These are phyloP conservation scores for Lepisosteus osseus DNA, from an alignment of 2,113 vertebrate genomes.

Conservation along the genomic window DNA sequence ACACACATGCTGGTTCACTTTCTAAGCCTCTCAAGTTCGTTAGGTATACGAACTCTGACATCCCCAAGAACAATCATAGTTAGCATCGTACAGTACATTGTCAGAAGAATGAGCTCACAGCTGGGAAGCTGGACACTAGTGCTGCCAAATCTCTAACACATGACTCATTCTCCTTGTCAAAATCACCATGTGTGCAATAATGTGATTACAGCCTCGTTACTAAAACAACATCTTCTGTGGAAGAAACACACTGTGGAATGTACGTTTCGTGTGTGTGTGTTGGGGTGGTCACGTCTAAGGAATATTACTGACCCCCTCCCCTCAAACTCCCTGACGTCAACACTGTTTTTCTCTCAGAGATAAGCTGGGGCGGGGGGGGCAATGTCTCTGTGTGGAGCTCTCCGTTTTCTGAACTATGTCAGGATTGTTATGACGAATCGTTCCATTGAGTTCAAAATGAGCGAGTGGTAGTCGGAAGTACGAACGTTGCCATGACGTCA, in stretches of 20 bases:
- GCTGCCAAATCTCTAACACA: constrained; percentile 94
- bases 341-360: constrained; percentile 28
- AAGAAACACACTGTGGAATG: constrained; percentile 82
- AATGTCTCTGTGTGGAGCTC: constrained; percentile 39
- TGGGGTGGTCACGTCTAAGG: constrained; percentile 49
- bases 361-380: constrained; percentile 33
- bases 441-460: no score
- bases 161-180: constrained; percentile 85
- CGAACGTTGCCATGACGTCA: no score
- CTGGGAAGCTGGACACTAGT: constrained; percentile 84
- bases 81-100: constrained; percentile 55
- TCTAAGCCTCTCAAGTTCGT: background rate
- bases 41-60: constrained; percentile 21
- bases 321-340: constrained; percentile 9
- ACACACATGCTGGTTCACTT: background rate
- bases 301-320: constrained; percentile 25
- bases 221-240: constrained; percentile 93
- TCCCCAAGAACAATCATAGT: background rate
- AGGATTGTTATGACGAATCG: no score
- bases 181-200: constrained; percentile 96
- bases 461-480: no score
- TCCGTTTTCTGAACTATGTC: no score
- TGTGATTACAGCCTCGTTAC: constrained; percentile 97
- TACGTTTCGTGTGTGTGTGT: constrained; percentile 51
- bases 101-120: constrained; percentile 83